A percentile compares a stretch with the other conserved stretches of the same genome.
Conservation (phyloP, 2,888 invertebrate genomes). For the Apamea anceps region DNA sequence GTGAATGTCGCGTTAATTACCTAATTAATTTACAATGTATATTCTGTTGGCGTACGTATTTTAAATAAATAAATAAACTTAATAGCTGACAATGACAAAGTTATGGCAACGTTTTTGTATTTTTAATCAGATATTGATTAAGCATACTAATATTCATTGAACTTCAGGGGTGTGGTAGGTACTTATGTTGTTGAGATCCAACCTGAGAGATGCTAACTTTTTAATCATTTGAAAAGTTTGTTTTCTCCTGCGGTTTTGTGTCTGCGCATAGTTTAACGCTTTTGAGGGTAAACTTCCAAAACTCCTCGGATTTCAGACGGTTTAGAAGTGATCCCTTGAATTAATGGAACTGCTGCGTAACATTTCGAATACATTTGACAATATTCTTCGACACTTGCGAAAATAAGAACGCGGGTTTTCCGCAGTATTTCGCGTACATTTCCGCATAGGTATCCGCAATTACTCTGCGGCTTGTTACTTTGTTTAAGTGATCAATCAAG, state of each 20-base stretch:
- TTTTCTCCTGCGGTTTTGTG: conserved; percentile 15
- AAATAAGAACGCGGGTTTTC: conserved; percentile 2
- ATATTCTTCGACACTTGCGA: conserved; percentile 8
- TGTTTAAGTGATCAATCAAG: not conserved
- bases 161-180: not conserved
- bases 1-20: not conserved
- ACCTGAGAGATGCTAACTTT: not conserved
- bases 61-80: not conserved
- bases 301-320: conserved; percentile 7
- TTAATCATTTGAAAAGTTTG: conserved; percentile 2
- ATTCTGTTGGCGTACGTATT: not conserved
- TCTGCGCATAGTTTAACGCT: conserved; percentile 11
- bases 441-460: conserved; percentile 4
- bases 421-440: conserved; percentile 2
- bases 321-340: conserved; percentile 12
- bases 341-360: not conserved
- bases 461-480: conserved; percentile 3
- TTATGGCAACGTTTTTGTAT: not conserved
- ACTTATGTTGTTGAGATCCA: not conserved
- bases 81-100: conserved; percentile 6
- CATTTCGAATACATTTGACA: not conserved
- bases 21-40: not conserved
- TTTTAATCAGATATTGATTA: conserved; percentile 7
- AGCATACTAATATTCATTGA: not conserved
- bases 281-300: conserved; percentile 24